phyloP scores from a whole-genome alignment of 2,113 vertebrate species.

The Dicrurus megarhynchus region DNA sequence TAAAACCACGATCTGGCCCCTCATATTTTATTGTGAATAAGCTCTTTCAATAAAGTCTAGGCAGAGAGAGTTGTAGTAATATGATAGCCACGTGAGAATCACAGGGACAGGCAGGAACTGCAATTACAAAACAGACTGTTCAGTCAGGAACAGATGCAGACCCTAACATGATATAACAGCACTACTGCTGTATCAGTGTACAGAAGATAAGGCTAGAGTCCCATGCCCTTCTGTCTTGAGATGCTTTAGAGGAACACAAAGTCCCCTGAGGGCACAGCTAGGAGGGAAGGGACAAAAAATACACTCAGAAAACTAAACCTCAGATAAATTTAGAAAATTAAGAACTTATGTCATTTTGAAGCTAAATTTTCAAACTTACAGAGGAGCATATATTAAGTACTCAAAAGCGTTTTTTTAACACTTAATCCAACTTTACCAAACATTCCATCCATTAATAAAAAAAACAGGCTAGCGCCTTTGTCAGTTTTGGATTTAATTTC shows the following conservation, averaged over 20 bases:
- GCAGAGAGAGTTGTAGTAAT: background rate
- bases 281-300: background rate
- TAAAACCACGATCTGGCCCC: background rate
- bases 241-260: background rate
- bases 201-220: background rate
- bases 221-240: background rate
- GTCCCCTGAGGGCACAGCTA: background rate
- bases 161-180: background rate
- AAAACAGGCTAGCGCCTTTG: accelerated
- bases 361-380: background rate
- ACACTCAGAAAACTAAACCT: background rate
- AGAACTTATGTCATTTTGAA: background rate
- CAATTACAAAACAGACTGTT: background rate
- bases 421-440: background rate
- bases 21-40: background rate
- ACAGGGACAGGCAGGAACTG: background rate
- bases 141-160: background rate
- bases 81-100: slow-evolving; percentile 21
- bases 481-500: background rate
- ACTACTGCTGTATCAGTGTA: background rate
- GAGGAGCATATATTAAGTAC: background rate
- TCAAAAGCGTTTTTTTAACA: background rate
- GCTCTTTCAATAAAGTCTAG: background rate
- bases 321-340: background rate
- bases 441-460: background rate